Evolutionary conservation across 1,140 invertebrate species (phyloP).

Genomic region (Drosophila parvula): DNA sequence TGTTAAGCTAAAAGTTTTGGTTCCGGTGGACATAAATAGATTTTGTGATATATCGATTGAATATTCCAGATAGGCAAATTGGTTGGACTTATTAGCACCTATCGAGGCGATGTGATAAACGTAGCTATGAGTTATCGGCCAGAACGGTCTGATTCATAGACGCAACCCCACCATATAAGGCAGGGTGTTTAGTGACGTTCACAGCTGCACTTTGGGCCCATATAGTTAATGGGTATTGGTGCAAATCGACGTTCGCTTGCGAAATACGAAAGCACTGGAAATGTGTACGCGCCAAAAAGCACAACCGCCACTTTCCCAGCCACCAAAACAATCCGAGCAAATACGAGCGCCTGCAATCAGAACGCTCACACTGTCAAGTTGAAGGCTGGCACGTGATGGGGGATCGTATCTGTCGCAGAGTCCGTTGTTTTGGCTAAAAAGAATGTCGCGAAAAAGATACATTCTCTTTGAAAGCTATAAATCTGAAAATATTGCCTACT

Average conservation of each 20-base stretch:
- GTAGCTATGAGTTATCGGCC: background rate
- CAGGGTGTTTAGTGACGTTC: background rate
- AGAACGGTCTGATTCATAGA: conserved; percentile 26
- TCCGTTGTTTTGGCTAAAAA: background rate
- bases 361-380: conserved; percentile 13
- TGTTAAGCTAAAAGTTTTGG: background rate
- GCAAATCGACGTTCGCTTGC: conserved; percentile 50
- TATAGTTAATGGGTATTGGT: conserved; percentile 53
- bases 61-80: conserved; percentile 9
- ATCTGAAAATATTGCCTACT: conserved; percentile 3
- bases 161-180: background rate
- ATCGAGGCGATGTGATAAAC: conserved; percentile 11
- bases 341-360: conserved; percentile 27
- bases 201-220: conserved; percentile 43
- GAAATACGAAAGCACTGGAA: conserved; percentile 44
- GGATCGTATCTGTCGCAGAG: conserved; percentile 19
- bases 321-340: conserved; percentile 37
- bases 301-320: conserved; percentile 59
- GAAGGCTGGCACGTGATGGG: conserved; percentile 34
- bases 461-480: background rate
- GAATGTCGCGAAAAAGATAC: conserved; percentile 1
- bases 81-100: conserved; percentile 2
- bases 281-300: conserved; percentile 71
- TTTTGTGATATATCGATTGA: conserved; percentile 4
- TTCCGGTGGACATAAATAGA: conserved; percentile 12